Conservation (phyloP, 2,113 vertebrate genomes). For the Dinomys branickii region DNA sequence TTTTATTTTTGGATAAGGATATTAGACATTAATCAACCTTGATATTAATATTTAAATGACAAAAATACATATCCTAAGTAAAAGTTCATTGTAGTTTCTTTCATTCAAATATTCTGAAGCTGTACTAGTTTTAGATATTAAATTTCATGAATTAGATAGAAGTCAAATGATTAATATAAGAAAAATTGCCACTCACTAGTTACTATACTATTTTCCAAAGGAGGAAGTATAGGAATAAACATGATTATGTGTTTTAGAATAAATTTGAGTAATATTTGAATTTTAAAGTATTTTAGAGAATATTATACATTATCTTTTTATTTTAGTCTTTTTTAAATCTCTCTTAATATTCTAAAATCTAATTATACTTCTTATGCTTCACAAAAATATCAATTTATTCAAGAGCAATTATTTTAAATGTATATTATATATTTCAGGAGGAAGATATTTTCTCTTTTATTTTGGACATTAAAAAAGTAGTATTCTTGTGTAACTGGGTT, state of each 20-base stretch:
- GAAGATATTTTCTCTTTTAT: neutral
- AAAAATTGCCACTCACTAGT: neutral
- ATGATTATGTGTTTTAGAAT: neutral
- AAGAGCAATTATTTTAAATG: neutral
- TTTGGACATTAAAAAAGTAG: neutral
- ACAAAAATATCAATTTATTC: neutral
- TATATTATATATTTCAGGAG: neutral
- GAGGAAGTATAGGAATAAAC: neutral
- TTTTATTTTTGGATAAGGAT: neutral
- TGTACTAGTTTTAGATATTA: neutral
- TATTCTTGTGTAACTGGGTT: neutral
- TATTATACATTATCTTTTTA: neutral
- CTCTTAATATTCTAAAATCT: neutral
- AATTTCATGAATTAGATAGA: neutral
- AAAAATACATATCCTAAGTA: neutral
- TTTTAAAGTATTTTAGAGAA: neutral
- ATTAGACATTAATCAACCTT: neutral
- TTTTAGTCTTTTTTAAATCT: neutral
- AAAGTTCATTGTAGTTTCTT: neutral
- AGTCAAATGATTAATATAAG: neutral
- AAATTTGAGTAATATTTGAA: neutral
- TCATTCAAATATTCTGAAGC: neutral
- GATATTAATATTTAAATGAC: slow-evolving; percentile 5
- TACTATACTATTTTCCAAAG: neutral
- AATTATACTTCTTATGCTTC: slow-evolving; percentile 13